phyloP scores from a whole-genome alignment of 1,140 invertebrate genomes.

The Heliothis virescens region DNA sequence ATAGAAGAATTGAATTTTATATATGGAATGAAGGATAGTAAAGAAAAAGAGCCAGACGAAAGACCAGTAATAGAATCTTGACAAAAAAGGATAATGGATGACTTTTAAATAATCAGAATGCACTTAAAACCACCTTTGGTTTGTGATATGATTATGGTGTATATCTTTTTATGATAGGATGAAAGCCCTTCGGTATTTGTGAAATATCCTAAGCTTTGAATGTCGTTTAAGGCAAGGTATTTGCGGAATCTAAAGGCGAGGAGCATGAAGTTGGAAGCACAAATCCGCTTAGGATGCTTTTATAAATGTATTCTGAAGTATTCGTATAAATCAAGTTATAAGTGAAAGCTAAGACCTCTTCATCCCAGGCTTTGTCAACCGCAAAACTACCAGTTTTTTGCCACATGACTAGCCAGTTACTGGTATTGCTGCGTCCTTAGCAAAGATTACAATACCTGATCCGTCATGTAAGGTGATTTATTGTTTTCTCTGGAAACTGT shows the following conservation, averaged over 20 bases:
- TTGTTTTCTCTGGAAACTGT: too few species aligned
- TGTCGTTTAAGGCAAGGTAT: background rate
- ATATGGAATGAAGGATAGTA: too few species aligned
- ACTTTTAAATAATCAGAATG: too few species aligned
- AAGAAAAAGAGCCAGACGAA: too few species aligned
- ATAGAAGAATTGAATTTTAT: too few species aligned
- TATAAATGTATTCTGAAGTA: background rate
- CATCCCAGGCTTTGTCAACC: background rate
- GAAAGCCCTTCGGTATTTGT: background rate
- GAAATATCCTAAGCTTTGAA: background rate
- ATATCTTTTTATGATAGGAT: background rate
- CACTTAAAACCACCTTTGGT: too few species aligned
- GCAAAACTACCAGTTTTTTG: background rate
- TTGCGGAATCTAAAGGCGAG: background rate
- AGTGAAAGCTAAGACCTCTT: constrained; percentile 9
- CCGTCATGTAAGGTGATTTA: too few species aligned
- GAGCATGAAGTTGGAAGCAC: background rate
- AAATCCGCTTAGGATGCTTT: constrained; percentile 3
- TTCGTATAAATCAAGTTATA: constrained; percentile 7
- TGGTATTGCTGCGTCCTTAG: background rate
- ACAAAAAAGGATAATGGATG: too few species aligned
- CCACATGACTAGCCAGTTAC: background rate
- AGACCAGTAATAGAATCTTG: too few species aligned
- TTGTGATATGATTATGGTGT: too few species aligned
- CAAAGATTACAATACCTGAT: too few species aligned